A percentile compares a stretch with the other conserved stretches of the same genome.
phyloP scores from a whole-genome alignment of 2,888 invertebrate genomes.

The Lithophane semibrunnea region DNA sequence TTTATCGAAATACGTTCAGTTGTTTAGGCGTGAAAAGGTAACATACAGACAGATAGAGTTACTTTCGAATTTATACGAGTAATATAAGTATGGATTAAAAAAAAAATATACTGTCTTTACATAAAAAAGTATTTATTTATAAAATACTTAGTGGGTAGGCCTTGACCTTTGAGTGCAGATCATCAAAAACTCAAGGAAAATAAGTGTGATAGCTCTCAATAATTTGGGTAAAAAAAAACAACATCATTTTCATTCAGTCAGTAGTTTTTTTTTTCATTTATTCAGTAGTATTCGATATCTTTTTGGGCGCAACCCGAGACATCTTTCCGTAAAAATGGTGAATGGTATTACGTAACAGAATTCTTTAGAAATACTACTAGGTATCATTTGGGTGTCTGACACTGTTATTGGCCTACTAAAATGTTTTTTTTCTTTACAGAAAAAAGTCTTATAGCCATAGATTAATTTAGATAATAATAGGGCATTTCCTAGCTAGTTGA shows the following conservation, averaged over 20 bases:
- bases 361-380: conserved; percentile 11
- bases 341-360: conserved; percentile 20
- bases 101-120: too few species aligned
- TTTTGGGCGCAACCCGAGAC: conserved; percentile 25
- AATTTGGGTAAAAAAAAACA: conserved; percentile 12
- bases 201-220: neutral
- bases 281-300: conserved; percentile 9
- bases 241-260: neutral
- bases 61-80: too few species aligned
- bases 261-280: neutral
- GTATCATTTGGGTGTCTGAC: neutral
- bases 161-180: neutral
- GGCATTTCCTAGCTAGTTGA: too few species aligned
- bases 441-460: too few species aligned
- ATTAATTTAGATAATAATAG: too few species aligned
- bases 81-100: too few species aligned
- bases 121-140: too few species aligned
- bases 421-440: neutral
- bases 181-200: conserved; percentile 6
- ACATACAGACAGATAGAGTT: too few species aligned
- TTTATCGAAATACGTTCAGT: too few species aligned
- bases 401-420: neutral
- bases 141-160: neutral
- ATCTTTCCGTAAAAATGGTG: conserved; percentile 18
- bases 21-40: too few species aligned